Conservation (phyloP, 1,140 invertebrate species). For the Neomicropteryx cornuta region DNA sequence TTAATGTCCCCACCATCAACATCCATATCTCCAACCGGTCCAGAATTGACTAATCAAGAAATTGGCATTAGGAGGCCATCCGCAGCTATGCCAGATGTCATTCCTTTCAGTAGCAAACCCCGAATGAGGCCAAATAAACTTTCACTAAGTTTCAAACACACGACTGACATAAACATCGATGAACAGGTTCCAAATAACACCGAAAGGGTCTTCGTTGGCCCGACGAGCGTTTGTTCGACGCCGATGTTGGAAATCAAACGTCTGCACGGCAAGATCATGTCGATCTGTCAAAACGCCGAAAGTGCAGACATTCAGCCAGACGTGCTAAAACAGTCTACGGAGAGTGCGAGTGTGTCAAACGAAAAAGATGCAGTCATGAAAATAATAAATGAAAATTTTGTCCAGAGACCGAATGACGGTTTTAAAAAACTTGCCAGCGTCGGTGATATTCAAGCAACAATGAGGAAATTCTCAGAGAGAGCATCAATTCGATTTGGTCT, state of each 20-base stretch:
- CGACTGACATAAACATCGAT: conserved; percentile 39
- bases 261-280: conserved; percentile 55
- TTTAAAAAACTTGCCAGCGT: conserved; percentile 34
- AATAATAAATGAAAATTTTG: conserved; percentile 33
- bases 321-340: conserved; percentile 23
- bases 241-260: conserved; percentile 63
- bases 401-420: conserved; percentile 29
- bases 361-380: conserved; percentile 28
- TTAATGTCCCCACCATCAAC: conserved; percentile 27
- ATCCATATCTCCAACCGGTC: conserved; percentile 17
- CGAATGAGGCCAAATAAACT: conserved; percentile 42
- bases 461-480: conserved; percentile 39
- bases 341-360: conserved; percentile 28
- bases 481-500: conserved; percentile 33
- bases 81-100: conserved; percentile 34
- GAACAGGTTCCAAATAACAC: conserved; percentile 28
- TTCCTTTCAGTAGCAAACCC: conserved; percentile 36
- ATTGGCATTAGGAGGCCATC: conserved; percentile 21
- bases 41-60: conserved; percentile 23
- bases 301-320: conserved; percentile 26
- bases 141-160: conserved; percentile 41
- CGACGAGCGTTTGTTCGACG: conserved; percentile 61
- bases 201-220: conserved; percentile 43
- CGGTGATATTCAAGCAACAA: conserved; percentile 42
- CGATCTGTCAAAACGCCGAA: conserved; percentile 52